Base-by-base conservation (phyloP, 2,888 invertebrate genomes). In the Acronicta alni region DNA sequence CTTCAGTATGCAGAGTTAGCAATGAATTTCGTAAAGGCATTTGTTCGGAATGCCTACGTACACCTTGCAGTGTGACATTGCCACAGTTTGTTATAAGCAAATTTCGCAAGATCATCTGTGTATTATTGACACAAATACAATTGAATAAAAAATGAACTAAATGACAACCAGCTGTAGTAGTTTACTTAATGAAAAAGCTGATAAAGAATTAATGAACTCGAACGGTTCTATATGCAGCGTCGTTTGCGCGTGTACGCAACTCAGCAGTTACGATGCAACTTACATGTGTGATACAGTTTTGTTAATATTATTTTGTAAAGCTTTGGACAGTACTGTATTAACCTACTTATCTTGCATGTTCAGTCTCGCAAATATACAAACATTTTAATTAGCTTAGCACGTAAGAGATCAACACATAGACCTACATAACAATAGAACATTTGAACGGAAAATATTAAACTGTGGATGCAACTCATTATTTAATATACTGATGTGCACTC, bases 21-120 rank as follows among this genome's bases (percentile, higher is more conserved):
- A 87, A 88, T 77, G 58, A 66, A 79, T 89, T 88, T 91, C 86
- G 87, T 80, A 87, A 90, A 78, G 76, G 53, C 71, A 58, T 82
- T 82, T 80, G 81, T 66, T 72, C 65, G 75, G 76, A 58, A 78
- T 77, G 57, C 60, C 79, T 74, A 71, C 79, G 70, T 81, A 82
- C 70, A 80, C 77, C 73, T 72, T 70, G 66, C 71, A 57, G 81
- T 83, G 71, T 83, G 83, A 79, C 85, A 86, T 88, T 89, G 85
- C 78, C 79, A 78, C 78, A 80, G 75, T 80, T 81, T 60, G 69
- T 71, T 75, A 65, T 69, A 78, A 73, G 57, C 70, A 76, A 79
- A 75, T 87, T 85, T 80, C 81, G 81, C 78, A 86, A 87, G 75
- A 74, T 63, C 60, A 52, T 57, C 59, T 65, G 64, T 53, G 43